Percentiles rank a stretch among this genome's conserved stretches.
phyloP scores from a whole-genome alignment of 37 sponge, comb jelly and placozoan genomes.

The Oscarella lobularis region DNA sequence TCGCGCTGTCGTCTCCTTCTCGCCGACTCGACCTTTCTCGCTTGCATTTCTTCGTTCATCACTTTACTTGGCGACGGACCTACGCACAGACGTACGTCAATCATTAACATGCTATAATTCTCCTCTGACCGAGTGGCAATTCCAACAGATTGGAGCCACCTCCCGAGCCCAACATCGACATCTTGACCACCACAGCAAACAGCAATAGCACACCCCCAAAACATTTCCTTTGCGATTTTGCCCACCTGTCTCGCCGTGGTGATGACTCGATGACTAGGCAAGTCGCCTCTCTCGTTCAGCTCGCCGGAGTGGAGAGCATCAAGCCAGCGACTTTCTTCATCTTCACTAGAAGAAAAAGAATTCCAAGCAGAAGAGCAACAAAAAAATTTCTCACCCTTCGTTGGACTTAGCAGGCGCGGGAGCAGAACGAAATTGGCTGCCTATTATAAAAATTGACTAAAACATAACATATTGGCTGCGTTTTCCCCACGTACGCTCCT shows the following conservation, averaged over 20 bases:
- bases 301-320: neutral
- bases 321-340: no score
- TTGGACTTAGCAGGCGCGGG: no score
- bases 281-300: neutral
- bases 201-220: neutral
- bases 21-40: neutral
- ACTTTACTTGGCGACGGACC: neutral
- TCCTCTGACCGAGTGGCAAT: neutral
- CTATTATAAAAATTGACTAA: no score
- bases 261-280: neutral
- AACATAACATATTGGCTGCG: no score
- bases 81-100: no score
- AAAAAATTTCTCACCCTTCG: no score
- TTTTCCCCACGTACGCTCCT: no score
- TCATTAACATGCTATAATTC: neutral
- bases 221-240: neutral
- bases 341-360: no score
- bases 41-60: neutral
- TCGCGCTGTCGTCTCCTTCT: neutral
- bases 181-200: no score
- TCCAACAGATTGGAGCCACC: neutral
- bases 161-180: neutral
- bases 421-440: no score
- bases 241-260: neutral
- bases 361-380: no score